phyloP scores from a whole-genome alignment of 2,113 vertebrate species.

The Jaculus jaculus region DNA sequence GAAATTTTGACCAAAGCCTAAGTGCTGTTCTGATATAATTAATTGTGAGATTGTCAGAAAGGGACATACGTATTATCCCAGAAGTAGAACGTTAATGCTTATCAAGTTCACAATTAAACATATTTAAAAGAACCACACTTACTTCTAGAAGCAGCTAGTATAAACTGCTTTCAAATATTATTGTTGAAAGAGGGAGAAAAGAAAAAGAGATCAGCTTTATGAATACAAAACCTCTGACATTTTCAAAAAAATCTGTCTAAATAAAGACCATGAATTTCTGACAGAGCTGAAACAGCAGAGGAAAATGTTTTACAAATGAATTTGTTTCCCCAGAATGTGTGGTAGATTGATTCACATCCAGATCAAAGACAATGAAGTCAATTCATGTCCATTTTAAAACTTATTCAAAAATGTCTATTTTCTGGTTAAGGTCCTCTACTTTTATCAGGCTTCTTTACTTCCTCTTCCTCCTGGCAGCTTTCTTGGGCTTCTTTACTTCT shows the following conservation, averaged over 20 bases:
- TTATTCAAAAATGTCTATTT: background rate
- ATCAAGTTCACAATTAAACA: slow-evolving; percentile 33
- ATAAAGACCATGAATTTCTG: slow-evolving; percentile 48
- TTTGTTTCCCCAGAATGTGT: slow-evolving; percentile 21
- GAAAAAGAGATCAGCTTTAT: background rate
- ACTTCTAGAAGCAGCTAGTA: slow-evolving; percentile 28
- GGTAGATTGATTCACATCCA: background rate
- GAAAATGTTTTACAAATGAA: slow-evolving; percentile 40
- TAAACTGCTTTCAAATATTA: slow-evolving; percentile 50
- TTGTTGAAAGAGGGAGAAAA: background rate
- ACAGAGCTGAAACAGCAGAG: background rate
- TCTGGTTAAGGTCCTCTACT: slow-evolving; percentile 11
- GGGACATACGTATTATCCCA: background rate
- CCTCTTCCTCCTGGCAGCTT: background rate
- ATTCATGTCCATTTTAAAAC: slow-evolving; percentile 17
- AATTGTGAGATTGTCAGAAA: slow-evolving; percentile 12
- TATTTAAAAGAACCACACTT: slow-evolving; percentile 19
- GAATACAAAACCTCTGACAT: slow-evolving; percentile 22
- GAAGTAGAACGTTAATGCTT: background rate
- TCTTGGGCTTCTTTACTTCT: background rate
- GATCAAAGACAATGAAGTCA: slow-evolving; percentile 13
- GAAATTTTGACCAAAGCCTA: background rate
- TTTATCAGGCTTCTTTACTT: background rate
- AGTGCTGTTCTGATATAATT: background rate
- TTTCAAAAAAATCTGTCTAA: slow-evolving; percentile 47